Percentiles rank a stretch among this genome's conserved stretches.
phyloP scores from a whole-genome alignment of 2,888 invertebrate species.

The Ypsolopha scabrella region DNA sequence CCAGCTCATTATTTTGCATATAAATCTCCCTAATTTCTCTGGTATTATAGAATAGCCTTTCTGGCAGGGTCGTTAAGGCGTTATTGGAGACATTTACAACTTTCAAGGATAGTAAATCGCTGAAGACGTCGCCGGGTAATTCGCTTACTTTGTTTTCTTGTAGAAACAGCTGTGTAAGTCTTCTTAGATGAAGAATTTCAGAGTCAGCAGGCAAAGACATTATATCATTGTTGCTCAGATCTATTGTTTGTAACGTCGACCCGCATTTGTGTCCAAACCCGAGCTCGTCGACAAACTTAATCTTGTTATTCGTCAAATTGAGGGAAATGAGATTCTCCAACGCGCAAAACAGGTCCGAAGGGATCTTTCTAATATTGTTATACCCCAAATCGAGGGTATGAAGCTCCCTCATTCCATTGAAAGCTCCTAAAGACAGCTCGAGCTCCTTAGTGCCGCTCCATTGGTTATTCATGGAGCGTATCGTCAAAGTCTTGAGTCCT shows the following conservation, averaged over 20 bases:
- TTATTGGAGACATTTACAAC: constrained; percentile 90
- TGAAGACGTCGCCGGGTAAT: constrained; percentile 81
- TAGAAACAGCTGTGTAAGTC: constrained; percentile 83
- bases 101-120: constrained; percentile 82
- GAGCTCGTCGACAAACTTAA: constrained; percentile 81
- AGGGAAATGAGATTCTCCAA: constrained; percentile 83
- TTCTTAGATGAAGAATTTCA: constrained; percentile 80
- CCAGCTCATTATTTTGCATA: constrained; percentile 87
- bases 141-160: constrained; percentile 87
- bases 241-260: constrained; percentile 81
- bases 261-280: constrained; percentile 75
- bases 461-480: constrained; percentile 83
- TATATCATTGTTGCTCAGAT: constrained; percentile 85
- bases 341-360: constrained; percentile 83
- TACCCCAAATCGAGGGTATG: constrained; percentile 82
- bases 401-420: constrained; percentile 82
- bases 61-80: constrained; percentile 83
- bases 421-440: constrained; percentile 77
- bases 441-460: constrained; percentile 80
- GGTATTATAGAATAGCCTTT: constrained; percentile 83
- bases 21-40: constrained; percentile 87
- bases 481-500: constrained; percentile 80
- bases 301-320: constrained; percentile 87
- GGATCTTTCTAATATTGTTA: constrained; percentile 84
- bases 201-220: constrained; percentile 80